Conservation (phyloP, 2,797 vertebrate genomes). For the Nothura maculosa region DNA sequence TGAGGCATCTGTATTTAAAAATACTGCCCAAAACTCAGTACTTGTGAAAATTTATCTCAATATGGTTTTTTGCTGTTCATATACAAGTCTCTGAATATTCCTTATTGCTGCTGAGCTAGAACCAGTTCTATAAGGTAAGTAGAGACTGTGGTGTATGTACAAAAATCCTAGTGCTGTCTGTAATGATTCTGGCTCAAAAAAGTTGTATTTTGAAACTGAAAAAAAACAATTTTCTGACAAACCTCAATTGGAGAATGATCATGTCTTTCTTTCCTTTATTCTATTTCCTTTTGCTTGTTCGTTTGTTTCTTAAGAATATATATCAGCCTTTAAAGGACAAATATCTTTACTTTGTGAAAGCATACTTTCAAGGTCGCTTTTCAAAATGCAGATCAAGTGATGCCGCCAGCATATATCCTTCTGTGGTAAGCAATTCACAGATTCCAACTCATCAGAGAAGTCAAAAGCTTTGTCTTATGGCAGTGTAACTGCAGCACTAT, state of each 20-base stretch:
- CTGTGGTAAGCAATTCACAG: constrained; percentile 18
- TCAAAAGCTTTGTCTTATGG: constrained; percentile 4
- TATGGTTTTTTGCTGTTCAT: neutral
- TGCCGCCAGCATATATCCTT: neutral
- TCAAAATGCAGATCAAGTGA: neutral
- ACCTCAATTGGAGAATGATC: neutral
- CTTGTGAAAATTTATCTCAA: neutral
- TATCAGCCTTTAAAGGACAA: constrained; percentile 11
- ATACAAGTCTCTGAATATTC: neutral
- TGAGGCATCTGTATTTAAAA: neutral
- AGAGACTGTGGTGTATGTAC: neutral
- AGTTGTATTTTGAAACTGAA: neutral
- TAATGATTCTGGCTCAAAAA: neutral
- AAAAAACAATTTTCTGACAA: neutral
- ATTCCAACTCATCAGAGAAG: neutral
- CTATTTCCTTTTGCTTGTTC: neutral
- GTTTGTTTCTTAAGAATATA: neutral
- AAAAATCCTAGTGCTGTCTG: neutral
- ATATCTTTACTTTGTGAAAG: neutral
- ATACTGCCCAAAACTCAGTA: neutral
- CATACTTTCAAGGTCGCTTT: neutral
- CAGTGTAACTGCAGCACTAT: neutral
- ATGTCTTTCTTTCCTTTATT: neutral
- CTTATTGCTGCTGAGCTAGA: neutral
- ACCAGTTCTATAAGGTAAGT: neutral